Evolutionary conservation across 2,888 invertebrate species (phyloP), one percentile per base, ranked within the genome.

Genomic region (Nephrocerus scutellatus): DNA sequence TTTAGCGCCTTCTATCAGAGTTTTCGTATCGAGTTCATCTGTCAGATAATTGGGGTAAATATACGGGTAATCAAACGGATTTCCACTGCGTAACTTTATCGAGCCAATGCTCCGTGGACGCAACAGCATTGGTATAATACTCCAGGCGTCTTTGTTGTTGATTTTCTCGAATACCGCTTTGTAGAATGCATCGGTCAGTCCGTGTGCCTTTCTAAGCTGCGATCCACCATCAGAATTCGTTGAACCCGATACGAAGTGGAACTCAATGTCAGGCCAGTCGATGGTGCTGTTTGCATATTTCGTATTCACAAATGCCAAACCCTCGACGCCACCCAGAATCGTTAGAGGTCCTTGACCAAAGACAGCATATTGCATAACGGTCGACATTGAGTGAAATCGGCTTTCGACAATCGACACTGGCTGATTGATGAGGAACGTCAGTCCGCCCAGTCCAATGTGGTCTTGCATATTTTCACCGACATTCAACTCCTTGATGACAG

Each of bases 11-110:
- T 90, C 90, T 0, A 90, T 72, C 25, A 91, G 65, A 0, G 82
- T 82, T 45, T 82, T 82, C 46, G 86, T 72, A 53, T 96, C 96
- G 45, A 77, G 72, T 14, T 84, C 79, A 38, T 89, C 84, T 13
- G 77, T 67, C 55, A 96, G 78, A 60, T 96, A 96, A 61, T 95
- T 95, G 0, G 95, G 90, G 54, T 90, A 84, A 38, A 96, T 90
- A 42, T 84, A 74, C 0, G 96, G 96, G 54, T 87, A 84, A 41
- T 89, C 85, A 51, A 82, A 81, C 0, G 95, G 93, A 64, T 90
- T 84, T 10, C 77, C 77, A 49, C 86, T 86, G 7, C 85, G 75
- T 14, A 97, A 65, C 51, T 80, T 84, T 16, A 97, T 80, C 18
- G 74, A 72, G 0, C 97, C 97, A 53, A 74, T 76, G 56, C 92